Evolutionary conservation across 1,140 invertebrate genomes (phyloP), one percentile per base, ranked within the genome.

Genomic region (Vollenhovia emeryi): DNA sequence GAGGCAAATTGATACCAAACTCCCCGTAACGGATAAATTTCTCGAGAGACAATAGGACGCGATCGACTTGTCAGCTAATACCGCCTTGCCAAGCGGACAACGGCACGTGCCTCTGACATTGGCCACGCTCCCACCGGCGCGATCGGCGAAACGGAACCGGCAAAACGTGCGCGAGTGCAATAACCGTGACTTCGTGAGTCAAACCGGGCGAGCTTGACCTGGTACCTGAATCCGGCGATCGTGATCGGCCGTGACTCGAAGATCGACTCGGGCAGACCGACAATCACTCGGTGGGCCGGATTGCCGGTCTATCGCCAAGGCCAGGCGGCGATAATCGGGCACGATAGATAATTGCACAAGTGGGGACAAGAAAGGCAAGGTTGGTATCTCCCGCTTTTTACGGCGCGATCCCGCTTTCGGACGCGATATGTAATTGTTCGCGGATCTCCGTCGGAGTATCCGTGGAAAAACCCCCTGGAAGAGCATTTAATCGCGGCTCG

Each of bases 151-250:
- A 80, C 78, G 78, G 64, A 82, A 82, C 64, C 57, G 18, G 36
- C 78, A 71, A 55, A 43, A 71, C 40, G 75, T 40, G 64, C 18
- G 21, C 48, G 64, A 33, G 64, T 57, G 78, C 66, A 57, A 82
- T 57, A 71, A 82, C 66, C 78, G 50, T 82, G 78, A 82, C 78
- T 57, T 43, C 24, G 27, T 73, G 78, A 82, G 78, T 82, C 66
- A 73, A 82, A 55, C 50, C 33, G 24, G 50, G 68, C 66, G 66
- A 82, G 78, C 78, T 82, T 71, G 78, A 82, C 78, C 78, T 82
- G 78, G 21, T 71, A 82, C 50, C 27, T 71, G 66, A 82, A 82
- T 82, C 78, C 40, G 24, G 50, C 13, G 18, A 73, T 80, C 36
- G 78, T 36, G 45, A 52, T 43, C 50, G 36, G 50, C 24, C 36